Percentiles rank a stretch among this genome's conserved stretches.
phyloP scores from a whole-genome alignment of 2,797 vertebrate species.

The Enteromius trimaculatus region DNA sequence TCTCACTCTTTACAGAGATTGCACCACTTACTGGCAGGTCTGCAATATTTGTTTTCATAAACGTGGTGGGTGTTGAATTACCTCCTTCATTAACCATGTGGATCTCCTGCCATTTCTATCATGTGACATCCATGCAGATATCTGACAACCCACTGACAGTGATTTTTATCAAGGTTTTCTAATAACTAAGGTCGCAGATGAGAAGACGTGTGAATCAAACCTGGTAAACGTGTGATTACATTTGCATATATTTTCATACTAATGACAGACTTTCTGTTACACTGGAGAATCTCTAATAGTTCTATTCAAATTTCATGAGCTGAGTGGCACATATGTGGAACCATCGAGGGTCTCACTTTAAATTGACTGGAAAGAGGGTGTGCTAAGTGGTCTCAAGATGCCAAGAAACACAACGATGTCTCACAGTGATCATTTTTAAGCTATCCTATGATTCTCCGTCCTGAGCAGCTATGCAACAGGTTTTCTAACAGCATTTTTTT shows the following conservation, averaged over 20 bases:
- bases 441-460: constrained; percentile 36
- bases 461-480: constrained; percentile 61
- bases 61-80: constrained; percentile 41
- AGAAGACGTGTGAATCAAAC: constrained; percentile 55
- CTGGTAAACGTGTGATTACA: constrained; percentile 60
- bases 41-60: constrained; percentile 54
- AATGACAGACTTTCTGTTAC: constrained; percentile 67
- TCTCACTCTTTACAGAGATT: not conserved
- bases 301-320: constrained; percentile 7
- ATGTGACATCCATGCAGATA: constrained; percentile 43
- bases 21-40: constrained; percentile 13
- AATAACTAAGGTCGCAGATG: constrained; percentile 69
- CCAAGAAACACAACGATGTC: constrained; percentile 16
- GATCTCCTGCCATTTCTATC: constrained; percentile 14
- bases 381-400: constrained; percentile 6
- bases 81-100: constrained; percentile 45
- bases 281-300: constrained; percentile 55
- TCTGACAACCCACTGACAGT: constrained; percentile 56
- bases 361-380: not conserved
- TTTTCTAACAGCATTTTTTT: constrained; percentile 62
- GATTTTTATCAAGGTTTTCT: constrained; percentile 68
- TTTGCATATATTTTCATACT: constrained; percentile 77
- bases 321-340: not conserved
- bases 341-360: not conserved
- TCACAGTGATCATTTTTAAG: constrained; percentile 14